These are phyloP conservation scores for Pristionchus entomophagus DNA, from an alignment of 2,888 invertebrate species.

Conservation along the genomic window DNA sequence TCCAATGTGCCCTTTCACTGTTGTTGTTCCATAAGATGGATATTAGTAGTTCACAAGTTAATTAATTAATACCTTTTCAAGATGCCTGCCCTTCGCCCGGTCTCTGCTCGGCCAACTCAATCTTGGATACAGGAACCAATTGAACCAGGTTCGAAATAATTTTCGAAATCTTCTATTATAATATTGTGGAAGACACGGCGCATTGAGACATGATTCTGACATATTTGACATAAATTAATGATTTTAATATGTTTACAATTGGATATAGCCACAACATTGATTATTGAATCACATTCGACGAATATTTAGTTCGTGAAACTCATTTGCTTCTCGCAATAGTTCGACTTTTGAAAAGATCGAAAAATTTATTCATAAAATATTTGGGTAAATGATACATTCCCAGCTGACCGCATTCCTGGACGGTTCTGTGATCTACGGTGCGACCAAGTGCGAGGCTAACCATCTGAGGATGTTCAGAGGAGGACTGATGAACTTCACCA, in stretches of 20 bases:
- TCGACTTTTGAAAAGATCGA: no score
- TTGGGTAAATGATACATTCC: no score
- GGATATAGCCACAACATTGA: no score
- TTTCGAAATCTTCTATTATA: not conserved
- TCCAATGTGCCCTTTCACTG: no score
- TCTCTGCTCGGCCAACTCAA: conserved; percentile 92
- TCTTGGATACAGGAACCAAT: conserved; percentile 77
- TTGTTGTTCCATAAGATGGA: not conserved
- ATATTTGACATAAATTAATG: no score
- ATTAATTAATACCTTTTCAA: not conserved
- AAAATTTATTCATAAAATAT: no score
- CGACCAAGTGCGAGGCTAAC: conserved; percentile 71
- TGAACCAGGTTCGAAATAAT: conserved; percentile 44
- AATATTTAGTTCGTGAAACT: no score
- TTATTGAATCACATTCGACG: no score
- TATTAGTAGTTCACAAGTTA: not conserved
- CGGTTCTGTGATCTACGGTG: conserved; percentile 74
- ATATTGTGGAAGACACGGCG: no score
- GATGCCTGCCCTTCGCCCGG: conserved; percentile 94
- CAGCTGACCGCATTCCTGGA: conserved; percentile 82
- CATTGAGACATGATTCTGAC: no score
- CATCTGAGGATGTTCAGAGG: conserved; percentile 66
- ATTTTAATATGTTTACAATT: no score
- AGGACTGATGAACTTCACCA: conserved; percentile 72
- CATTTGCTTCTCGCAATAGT: no score